Base-by-base conservation (phyloP, 2,888 invertebrate genomes). In the Agrilus biguttatus region DNA sequence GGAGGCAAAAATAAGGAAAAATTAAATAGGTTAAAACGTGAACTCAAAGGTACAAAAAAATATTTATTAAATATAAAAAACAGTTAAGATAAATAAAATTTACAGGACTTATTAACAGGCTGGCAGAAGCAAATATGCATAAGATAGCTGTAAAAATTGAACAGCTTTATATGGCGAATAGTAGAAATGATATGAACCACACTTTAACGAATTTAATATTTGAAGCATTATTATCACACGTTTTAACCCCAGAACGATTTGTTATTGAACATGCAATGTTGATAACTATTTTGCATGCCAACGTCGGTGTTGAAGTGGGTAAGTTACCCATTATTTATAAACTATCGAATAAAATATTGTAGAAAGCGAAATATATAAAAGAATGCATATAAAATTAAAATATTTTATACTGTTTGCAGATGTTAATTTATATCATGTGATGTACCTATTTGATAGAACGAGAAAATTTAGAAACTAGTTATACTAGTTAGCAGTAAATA, bases 271-370 rank as follows among this genome's bases (percentile, higher is more conserved):
- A 92, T 57, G 78, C 85, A 23, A 78, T 92, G 53, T 62, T 96
- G 1, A 69, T 96, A 12, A 76, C 88, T 0, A 75, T 89, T 48
- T 63, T 95, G 28, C 92, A 95, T 63, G 86, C 88, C 0, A 91
- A 92, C 62, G 77, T 96, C 34, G 95, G 89, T 12, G 79, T 78
- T 3, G 95, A 97, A 75, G 78, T 96, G 40, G 92, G 90, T 80
- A 56, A 67, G 72, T 59, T 39, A 23, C 10, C 35, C 33, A 41
- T 23, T 36, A 45, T 21, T 7, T 7, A 5, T 21, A 6, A 1
- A 6, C 40, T 14, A 19, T 17, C 4, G 17, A 17, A 17, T 17
- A 17, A 17, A 3, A 17, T 2, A 17, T 17, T 17, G 4, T 4
- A 17, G 17, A 17, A 17, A 17, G 4, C 4, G 2, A 17, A 17